These are phyloP conservation scores for Gobionotothen gibberifrons DNA, from an alignment of 2,797 vertebrate genomes.

Conservation along the genomic window DNA sequence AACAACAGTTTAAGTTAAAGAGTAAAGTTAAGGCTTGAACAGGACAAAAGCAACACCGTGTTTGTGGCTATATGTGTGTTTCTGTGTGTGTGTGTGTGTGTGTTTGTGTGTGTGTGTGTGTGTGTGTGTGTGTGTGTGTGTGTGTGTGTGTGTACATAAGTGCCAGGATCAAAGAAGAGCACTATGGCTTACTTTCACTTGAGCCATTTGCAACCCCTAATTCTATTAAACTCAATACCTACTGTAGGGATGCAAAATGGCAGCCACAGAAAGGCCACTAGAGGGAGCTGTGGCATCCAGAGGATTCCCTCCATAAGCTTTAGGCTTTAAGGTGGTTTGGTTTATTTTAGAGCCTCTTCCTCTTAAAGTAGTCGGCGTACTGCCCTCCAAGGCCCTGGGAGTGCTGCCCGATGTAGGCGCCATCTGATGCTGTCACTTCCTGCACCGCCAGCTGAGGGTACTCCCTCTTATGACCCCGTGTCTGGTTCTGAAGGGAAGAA, in stretches of 20 bases:
- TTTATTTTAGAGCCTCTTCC: conserved; percentile 90
- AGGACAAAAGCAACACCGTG: conserved; percentile 78
- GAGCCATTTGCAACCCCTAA: conserved; percentile 66
- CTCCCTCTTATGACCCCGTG: conserved; percentile 91
- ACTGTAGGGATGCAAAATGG: conserved; percentile 69
- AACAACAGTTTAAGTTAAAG: conserved; percentile 67
- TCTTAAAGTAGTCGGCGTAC: conserved; percentile 93
- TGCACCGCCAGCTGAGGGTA: conserved; percentile 88
- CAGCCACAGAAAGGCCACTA: conserved; percentile 77
- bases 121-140: conserved; percentile 26
- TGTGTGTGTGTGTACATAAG: conserved; percentile 47
- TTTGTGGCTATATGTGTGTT: conserved; percentile 21
- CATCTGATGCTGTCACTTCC: conserved; percentile 85
- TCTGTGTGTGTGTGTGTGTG: conserved; percentile 21
- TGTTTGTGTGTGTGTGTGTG: too few species aligned
- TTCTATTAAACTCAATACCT: conserved; percentile 44
- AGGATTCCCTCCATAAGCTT: conserved; percentile 50
- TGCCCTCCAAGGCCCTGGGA: conserved; percentile 86
- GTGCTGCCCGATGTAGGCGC: conserved; percentile 86
- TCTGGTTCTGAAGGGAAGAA: conserved; percentile 77
- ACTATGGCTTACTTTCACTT: conserved; percentile 79
- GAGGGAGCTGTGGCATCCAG: conserved; percentile 68
- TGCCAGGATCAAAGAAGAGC: conserved; percentile 71
- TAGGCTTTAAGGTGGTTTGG: conserved; percentile 61
- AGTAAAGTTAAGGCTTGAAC: conserved; percentile 84